Evolutionary conservation across 2,888 invertebrate species (phyloP), one percentile per base, ranked within the genome.

Genomic region (Neria commutata): DNA sequence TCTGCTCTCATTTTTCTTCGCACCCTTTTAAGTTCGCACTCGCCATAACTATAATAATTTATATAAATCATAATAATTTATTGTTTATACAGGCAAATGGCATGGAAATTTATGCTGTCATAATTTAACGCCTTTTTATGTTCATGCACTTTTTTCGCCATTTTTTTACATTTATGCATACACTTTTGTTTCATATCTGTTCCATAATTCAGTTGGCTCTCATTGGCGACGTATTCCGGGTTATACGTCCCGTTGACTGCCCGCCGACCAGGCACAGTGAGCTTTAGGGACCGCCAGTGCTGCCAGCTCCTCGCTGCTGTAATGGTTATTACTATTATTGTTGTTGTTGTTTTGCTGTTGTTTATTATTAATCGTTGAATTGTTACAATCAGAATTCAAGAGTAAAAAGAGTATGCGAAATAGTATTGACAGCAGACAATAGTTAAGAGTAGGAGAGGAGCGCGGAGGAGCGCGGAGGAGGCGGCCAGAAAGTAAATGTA

Each of bases 21-120:
- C n/a, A n/a, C n/a, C n/a, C n/a, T n/a, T n/a, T n/a, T n/a, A n/a
- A n/a, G n/a, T n/a, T n/a, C n/a, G n/a, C n/a, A n/a, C n/a, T n/a
- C n/a, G n/a, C n/a, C n/a, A n/a, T n/a, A n/a, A n/a, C n/a, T 60
- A 62, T 65, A 62, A 71, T 71, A 71, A 71, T 72, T 72, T 63
- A 65, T 67, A 71, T 71, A 66, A 61, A 60, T 63, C 65, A 69
- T 71, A 49, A 65, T 68, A 42, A 67, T 69, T 71, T 66, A 69
- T 72, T 70, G 66, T 69, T 70, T 48, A 54, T 40, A 14, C 37
- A 33, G 34, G 25, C 25, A 45, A 29, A 53, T 33, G 42, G 14
- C 42, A 42, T 42, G 42, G n/a, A 19, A 42, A 42, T 42, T 42
- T 42, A 42, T 42, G 42, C 42, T 42, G 42, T 42, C 42, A 42